Conservation (phyloP, 2,888 invertebrate genomes). For the Drosophila rellima region DNA sequence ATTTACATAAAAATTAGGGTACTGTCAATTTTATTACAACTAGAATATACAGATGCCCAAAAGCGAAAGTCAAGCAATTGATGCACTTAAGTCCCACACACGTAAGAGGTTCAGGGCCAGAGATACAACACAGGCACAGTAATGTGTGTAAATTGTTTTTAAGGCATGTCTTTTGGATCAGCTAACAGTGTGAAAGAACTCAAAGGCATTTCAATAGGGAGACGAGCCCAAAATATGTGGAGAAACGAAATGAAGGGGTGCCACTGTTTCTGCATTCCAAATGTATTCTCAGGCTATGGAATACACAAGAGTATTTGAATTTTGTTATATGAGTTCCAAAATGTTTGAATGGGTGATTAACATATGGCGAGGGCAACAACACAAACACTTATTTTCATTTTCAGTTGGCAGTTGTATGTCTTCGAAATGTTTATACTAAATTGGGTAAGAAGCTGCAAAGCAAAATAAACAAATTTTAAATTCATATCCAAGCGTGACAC, state of each 20-base stretch:
- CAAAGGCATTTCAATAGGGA: constrained; percentile 27
- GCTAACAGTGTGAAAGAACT: constrained; percentile 59
- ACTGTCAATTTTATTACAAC: constrained; percentile 64
- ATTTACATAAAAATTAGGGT: constrained; percentile 3
- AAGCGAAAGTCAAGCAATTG: constrained; percentile 59
- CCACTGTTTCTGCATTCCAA: constrained; percentile 61
- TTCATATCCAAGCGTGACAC: constrained; percentile 11
- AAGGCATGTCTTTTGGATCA: constrained; percentile 52
- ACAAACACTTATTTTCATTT: constrained; percentile 38
- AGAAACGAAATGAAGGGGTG: constrained; percentile 68
- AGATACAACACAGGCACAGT: constrained; percentile 19
- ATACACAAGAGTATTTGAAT: constrained; percentile 29
- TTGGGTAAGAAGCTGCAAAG: constrained; percentile 25
- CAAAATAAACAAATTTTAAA: constrained; percentile 20
- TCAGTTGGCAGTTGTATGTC: constrained; percentile 11
- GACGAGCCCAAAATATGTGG: constrained; percentile 41
- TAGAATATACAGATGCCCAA: constrained; percentile 38
- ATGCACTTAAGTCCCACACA: constrained; percentile 64
- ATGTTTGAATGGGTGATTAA: constrained; percentile 72
- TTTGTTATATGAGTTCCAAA: constrained; percentile 65
- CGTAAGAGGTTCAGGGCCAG: constrained; percentile 28
- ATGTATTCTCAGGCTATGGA: constrained; percentile 59
- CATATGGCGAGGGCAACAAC: constrained; percentile 60
- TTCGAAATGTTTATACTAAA: constrained; percentile 31
- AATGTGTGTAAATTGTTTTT: constrained; percentile 69